A percentile compares a stretch with the other conserved stretches of the same genome.
Conservation (phyloP, 2,888 invertebrate species). For the Schizaphis graminum region DNA sequence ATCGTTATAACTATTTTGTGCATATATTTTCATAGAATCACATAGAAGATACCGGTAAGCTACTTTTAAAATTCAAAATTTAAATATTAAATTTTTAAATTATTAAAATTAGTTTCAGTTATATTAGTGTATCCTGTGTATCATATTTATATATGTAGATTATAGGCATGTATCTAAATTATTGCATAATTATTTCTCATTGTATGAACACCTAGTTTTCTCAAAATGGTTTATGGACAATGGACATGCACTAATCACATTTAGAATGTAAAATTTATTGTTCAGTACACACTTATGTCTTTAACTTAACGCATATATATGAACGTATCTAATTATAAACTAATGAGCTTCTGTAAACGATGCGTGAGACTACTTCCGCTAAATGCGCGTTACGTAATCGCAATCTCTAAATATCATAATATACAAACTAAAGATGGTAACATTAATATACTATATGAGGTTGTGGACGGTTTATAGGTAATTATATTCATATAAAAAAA, state of each 20-base stretch:
- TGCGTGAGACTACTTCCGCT: background rate
- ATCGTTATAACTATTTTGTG: background rate
- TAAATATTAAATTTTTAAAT: background rate
- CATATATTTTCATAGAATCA: background rate
- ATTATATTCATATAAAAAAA: background rate
- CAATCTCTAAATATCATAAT: background rate
- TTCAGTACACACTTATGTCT: background rate
- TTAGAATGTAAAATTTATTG: background rate
- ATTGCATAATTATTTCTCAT: background rate
- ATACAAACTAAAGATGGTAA: background rate
- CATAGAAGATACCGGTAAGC: background rate
- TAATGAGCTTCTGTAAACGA: background rate
- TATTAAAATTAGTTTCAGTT: background rate
- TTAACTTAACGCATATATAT: background rate
- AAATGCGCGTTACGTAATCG: background rate
- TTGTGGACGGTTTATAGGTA: background rate
- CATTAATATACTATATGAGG: constrained; percentile 35
- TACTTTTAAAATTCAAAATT: background rate
- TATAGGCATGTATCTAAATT: background rate
- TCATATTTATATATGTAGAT: background rate
- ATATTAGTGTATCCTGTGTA: background rate
- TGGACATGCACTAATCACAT: background rate
- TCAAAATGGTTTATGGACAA: background rate
- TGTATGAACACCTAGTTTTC: background rate
- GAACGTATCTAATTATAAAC: background rate